A percentile compares a stretch with the other conserved stretches of the same genome.
phyloP scores from a whole-genome alignment of 2,113 vertebrate species.

The Atlantisia rogersi region DNA sequence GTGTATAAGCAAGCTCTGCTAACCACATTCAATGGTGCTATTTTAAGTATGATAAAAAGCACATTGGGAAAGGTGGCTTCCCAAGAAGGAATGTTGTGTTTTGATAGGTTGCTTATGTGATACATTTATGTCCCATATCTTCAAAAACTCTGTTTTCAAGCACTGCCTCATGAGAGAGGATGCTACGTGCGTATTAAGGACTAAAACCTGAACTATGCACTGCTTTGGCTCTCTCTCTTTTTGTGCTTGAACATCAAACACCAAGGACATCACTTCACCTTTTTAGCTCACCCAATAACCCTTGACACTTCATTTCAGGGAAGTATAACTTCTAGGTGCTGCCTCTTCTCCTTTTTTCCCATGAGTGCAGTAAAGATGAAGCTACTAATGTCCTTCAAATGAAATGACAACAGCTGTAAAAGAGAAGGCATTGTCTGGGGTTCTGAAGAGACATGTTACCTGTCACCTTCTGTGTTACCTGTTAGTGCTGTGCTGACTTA shows the following conservation, averaged over 20 bases:
- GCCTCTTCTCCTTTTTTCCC: conserved; percentile 35
- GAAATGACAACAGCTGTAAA: conserved; percentile 11
- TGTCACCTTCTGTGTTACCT: neutral
- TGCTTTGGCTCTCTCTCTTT: neutral
- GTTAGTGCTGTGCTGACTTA: neutral
- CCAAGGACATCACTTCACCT: conserved; percentile 39
- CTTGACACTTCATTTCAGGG: conserved; percentile 25
- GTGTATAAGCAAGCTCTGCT: neutral
- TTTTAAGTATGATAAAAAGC: neutral
- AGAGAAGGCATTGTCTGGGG: neutral
- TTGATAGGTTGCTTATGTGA: neutral
- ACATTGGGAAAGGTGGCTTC: neutral
- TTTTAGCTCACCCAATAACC: conserved; percentile 20
- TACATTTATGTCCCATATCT: neutral
- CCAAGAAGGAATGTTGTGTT: neutral
- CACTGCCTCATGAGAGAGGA: neutral
- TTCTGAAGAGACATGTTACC: neutral
- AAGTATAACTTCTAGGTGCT: neutral
- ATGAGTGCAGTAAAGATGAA: neutral
- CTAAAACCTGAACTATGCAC: neutral
- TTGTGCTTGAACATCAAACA: conserved; percentile 43
- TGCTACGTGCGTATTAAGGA: neutral
- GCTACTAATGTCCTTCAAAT: conserved; percentile 31
- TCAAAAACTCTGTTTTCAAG: neutral
- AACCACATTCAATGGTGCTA: neutral